A percentile compares a stretch with the other conserved stretches of the same genome.
Conservation (phyloP, 2,797 vertebrate genomes). For the Sparus aurata region DNA sequence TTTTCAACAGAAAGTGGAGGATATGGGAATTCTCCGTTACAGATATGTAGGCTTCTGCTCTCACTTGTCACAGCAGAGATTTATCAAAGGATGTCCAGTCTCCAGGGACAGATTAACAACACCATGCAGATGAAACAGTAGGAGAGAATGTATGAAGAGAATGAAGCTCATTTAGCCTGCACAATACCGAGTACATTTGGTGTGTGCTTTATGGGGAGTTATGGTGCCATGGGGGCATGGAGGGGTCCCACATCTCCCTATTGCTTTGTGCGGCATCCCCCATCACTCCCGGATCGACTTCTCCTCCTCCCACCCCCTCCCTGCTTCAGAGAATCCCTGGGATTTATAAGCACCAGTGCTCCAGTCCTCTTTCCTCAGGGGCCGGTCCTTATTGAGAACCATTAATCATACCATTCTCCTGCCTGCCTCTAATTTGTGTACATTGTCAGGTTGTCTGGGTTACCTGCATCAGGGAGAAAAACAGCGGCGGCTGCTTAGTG, state of each 20-base stretch:
- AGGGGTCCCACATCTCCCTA: no score
- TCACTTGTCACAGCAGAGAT: slow-evolving; percentile 18
- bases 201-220: background rate
- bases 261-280: background rate
- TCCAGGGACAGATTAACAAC: slow-evolving; percentile 31
- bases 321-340: slow-evolving; percentile 57
- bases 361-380: slow-evolving; percentile 58
- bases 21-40: slow-evolving; percentile 33
- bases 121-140: background rate
- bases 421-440: slow-evolving; percentile 74
- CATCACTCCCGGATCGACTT: slow-evolving; percentile 40
- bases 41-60: slow-evolving; percentile 15
- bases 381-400: slow-evolving; percentile 71
- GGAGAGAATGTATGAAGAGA: background rate
- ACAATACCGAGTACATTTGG: background rate
- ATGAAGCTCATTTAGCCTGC: slow-evolving; percentile 4
- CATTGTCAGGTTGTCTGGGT: slow-evolving; percentile 76
- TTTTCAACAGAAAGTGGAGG: slow-evolving; percentile 46
- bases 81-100: slow-evolving; percentile 10
- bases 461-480: slow-evolving; percentile 54
- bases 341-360: slow-evolving; percentile 66
- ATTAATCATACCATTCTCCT: slow-evolving; percentile 75
- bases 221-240: background rate
- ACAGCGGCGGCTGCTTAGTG: slow-evolving; percentile 21
- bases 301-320: slow-evolving; percentile 18